phyloP scores from a whole-genome alignment of 2,113 vertebrate species.

The Ammodytes dubius region DNA sequence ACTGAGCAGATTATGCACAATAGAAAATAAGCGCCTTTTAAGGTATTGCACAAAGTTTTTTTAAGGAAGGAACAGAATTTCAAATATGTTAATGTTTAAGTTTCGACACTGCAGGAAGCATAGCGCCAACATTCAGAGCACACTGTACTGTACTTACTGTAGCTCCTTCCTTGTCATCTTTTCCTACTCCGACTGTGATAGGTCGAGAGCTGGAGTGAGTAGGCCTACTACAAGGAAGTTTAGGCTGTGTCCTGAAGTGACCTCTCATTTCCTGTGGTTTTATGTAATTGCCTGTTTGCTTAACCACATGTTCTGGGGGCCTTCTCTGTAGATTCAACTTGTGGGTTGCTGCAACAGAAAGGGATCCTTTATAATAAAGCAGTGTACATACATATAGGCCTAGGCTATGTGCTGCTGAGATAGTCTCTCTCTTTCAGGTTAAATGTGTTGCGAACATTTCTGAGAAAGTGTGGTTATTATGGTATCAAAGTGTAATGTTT shows the following conservation, averaged over 20 bases:
- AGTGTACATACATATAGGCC: neutral
- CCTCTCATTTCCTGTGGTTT: conserved; percentile 7
- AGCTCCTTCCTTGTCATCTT: neutral
- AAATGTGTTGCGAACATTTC: neutral
- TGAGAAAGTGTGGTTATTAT: neutral
- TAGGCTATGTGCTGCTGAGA: neutral
- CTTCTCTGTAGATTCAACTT: neutral
- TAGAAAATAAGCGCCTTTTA: neutral
- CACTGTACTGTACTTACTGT: neutral
- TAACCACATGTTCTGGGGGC: neutral
- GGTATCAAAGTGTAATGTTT: conserved; percentile 22
- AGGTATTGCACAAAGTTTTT: neutral
- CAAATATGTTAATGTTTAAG: neutral
- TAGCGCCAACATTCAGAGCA: neutral
- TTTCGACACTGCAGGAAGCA: neutral
- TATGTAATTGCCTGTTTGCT: conserved; percentile 26
- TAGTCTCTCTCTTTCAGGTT: neutral
- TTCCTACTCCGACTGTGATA: neutral
- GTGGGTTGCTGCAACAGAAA: neutral
- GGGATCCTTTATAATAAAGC: neutral
- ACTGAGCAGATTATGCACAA: neutral
- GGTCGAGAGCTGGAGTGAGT: neutral
- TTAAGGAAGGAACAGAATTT: neutral
- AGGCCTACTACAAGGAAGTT: conserved; percentile 19
- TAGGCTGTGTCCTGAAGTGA: neutral